Evolutionary conservation across 2,113 vertebrate species (phyloP).

Genomic region (Willisornis vidua): DNA sequence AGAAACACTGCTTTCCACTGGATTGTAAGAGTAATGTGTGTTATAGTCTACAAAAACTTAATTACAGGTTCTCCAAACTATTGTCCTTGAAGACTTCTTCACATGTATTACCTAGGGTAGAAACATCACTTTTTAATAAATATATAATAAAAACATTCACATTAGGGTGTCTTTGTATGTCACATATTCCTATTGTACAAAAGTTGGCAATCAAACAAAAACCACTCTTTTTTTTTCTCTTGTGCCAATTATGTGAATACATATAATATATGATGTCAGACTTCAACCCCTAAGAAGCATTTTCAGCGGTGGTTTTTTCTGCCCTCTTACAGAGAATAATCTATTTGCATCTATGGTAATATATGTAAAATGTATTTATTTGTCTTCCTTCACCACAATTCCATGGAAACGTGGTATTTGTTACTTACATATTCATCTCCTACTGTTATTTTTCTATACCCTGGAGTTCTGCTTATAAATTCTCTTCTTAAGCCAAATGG

Average conservation of each 20-base stretch:
- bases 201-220: neutral
- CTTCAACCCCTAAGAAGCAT: neutral
- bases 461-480: constrained; percentile 20
- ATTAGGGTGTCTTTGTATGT: neutral
- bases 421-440: constrained; percentile 49
- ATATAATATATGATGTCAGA: neutral
- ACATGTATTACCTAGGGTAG: neutral
- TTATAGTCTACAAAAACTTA: neutral
- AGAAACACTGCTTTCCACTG: neutral
- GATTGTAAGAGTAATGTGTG: neutral
- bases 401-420: neutral
- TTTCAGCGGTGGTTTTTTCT: neutral
- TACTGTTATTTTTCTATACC: constrained; percentile 44
- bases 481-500: neutral
- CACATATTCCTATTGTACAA: neutral
- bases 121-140: neutral
- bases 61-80: neutral
- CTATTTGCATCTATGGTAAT: neutral
- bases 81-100: neutral
- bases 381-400: constrained; percentile 6
- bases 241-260: neutral
- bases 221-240: neutral
- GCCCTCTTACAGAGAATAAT: neutral
- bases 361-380: constrained; percentile 6
- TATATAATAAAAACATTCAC: neutral